These are phyloP conservation scores for Sebastes oblongus DNA, from an alignment of 2,797 vertebrate genomes.

Conservation along the genomic window DNA sequence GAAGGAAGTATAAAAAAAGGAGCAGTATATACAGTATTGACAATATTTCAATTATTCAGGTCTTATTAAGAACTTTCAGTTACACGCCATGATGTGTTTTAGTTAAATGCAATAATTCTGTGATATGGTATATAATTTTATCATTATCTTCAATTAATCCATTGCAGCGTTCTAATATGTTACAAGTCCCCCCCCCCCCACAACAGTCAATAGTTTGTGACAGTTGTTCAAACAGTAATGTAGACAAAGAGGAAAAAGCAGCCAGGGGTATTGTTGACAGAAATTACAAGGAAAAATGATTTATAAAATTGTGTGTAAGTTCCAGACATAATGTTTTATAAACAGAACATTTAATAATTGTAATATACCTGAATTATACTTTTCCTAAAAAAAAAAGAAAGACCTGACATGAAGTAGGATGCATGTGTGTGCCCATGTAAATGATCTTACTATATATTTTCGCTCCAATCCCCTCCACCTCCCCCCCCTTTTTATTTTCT, in stretches of 20 bases:
- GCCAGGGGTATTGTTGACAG: background rate
- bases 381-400: too few species aligned
- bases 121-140: background rate
- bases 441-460: too few species aligned
- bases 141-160: background rate
- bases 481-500: too few species aligned
- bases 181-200: too few species aligned
- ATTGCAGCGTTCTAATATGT: background rate
- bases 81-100: background rate
- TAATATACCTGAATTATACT: too few species aligned
- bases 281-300: background rate
- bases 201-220: background rate
- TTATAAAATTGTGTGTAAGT: background rate
- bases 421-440: too few species aligned
- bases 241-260: background rate
- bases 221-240: background rate
- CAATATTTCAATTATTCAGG: background rate
- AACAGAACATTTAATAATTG: background rate
- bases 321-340: background rate
- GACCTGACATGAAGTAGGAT: too few species aligned
- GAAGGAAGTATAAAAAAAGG: too few species aligned
- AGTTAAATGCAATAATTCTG: background rate
- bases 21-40: too few species aligned
- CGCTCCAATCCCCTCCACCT: too few species aligned
- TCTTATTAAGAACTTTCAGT: background rate